These are phyloP conservation scores for Henricia sp. DNA, from an alignment of 53 echinoderm and acorn worm genomes.

Conservation along the genomic window DNA sequence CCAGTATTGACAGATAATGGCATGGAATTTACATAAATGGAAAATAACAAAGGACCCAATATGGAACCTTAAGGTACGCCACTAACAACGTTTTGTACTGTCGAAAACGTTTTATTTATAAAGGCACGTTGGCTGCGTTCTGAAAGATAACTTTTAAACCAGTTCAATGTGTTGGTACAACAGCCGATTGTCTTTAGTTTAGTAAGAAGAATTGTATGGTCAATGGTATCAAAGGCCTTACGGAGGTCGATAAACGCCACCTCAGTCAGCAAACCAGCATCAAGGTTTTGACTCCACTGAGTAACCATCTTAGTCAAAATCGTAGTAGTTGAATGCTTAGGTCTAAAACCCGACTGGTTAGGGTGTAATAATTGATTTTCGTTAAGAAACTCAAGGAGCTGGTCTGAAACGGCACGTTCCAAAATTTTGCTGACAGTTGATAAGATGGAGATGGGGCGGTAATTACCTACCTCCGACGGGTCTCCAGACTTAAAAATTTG, in stretches of 20 bases:
- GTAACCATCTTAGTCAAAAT: not conserved
- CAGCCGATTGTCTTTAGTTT: slow-evolving; percentile 34
- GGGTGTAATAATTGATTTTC: not conserved
- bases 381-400: not conserved
- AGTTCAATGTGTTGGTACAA: not conserved
- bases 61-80: slow-evolving; percentile 41
- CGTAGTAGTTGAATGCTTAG: not conserved
- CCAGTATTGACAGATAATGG: slow-evolving; percentile 10
- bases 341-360: slow-evolving; percentile 14
- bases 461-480: not conserved
- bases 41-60: slow-evolving; percentile 27
- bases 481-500: slow-evolving; percentile 24
- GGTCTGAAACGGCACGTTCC: not conserved
- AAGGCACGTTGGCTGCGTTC: not conserved
- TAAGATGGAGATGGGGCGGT: not conserved
- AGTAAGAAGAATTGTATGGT: not conserved
- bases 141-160: slow-evolving; percentile 15
- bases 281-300: not conserved
- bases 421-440: slow-evolving; percentile 11
- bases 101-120: not conserved
- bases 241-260: slow-evolving; percentile 29
- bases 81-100: not conserved
- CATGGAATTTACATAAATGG: slow-evolving; percentile 13
- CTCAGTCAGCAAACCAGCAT: not conserved
- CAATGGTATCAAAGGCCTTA: slow-evolving; percentile 37